These are phyloP conservation scores for Amiota minor DNA, from an alignment of 2,888 invertebrate genomes.

Conservation along the genomic window DNA sequence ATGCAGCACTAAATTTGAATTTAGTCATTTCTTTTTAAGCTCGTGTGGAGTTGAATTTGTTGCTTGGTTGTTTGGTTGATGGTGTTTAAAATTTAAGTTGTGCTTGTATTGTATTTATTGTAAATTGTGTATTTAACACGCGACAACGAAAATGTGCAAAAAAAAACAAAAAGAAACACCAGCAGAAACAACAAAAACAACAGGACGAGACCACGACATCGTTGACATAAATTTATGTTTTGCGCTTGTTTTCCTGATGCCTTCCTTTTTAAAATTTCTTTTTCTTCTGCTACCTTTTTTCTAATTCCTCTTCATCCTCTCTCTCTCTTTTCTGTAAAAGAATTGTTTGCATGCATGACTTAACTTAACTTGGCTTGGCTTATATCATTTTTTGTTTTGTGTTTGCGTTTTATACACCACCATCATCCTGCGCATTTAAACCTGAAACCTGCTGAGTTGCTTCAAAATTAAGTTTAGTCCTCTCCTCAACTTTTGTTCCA, in stretches of 20 bases:
- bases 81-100: background rate
- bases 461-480: no score
- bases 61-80: background rate
- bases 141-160: slow-evolving; percentile 43
- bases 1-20: slow-evolving; percentile 59
- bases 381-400: background rate
- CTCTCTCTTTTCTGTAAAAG: background rate
- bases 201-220: slow-evolving; percentile 35
- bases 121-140: slow-evolving; percentile 16
- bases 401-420: background rate
- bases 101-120: slow-evolving; percentile 19
- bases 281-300: no score
- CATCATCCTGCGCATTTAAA: background rate
- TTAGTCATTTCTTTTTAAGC: slow-evolving; percentile 38
- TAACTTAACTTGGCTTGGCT: background rate
- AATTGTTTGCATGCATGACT: slow-evolving; percentile 17
- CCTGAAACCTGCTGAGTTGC: no score
- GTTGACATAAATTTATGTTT: slow-evolving; percentile 47
- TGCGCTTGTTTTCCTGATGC: slow-evolving; percentile 1
- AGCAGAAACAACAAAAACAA: slow-evolving; percentile 31
- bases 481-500: no score
- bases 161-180: slow-evolving; percentile 38
- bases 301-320: background rate
- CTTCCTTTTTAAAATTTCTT: background rate
- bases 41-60: slow-evolving; percentile 33